These are phyloP conservation scores for Orthosia cruda DNA, from an alignment of 2,888 invertebrate genomes.

Conservation along the genomic window DNA sequence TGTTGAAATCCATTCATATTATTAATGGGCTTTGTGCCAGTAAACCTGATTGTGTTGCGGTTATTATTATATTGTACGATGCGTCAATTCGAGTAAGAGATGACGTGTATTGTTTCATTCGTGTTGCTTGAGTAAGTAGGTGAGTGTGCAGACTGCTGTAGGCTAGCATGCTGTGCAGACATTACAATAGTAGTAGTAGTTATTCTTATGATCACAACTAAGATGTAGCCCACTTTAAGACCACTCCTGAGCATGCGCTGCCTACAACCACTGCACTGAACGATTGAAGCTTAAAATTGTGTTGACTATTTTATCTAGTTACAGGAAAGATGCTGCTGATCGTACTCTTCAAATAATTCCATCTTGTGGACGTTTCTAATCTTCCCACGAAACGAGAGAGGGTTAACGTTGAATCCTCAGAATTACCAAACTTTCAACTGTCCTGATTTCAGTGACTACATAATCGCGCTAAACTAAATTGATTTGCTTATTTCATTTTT, in stretches of 20 bases:
- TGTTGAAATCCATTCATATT: constrained; percentile 54
- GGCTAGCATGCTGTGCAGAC: background rate
- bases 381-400: background rate
- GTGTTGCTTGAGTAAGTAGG: constrained; percentile 35
- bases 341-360: background rate
- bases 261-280: background rate
- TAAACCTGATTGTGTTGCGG: constrained; percentile 20
- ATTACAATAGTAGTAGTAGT: background rate
- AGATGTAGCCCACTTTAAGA: background rate
- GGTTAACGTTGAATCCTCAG: constrained; percentile 6
- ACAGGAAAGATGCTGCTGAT: background rate
- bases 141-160: constrained; percentile 30
- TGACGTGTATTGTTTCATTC: constrained; percentile 45
- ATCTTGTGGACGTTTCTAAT: constrained; percentile 9
- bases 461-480: background rate
- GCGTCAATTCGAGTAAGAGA: constrained; percentile 21
- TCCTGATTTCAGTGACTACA: background rate
- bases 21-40: constrained; percentile 29
- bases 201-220: background rate
- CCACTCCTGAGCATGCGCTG: background rate
- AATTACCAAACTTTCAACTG: constrained; percentile 8
- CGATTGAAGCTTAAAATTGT: background rate
- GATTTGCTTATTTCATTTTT: constrained; percentile 7
- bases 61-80: constrained; percentile 24
- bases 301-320: background rate